Percentiles rank a stretch among this genome's conserved stretches.
Conservation (phyloP, 1,140 invertebrate genomes). For the Homarus americanus region DNA sequence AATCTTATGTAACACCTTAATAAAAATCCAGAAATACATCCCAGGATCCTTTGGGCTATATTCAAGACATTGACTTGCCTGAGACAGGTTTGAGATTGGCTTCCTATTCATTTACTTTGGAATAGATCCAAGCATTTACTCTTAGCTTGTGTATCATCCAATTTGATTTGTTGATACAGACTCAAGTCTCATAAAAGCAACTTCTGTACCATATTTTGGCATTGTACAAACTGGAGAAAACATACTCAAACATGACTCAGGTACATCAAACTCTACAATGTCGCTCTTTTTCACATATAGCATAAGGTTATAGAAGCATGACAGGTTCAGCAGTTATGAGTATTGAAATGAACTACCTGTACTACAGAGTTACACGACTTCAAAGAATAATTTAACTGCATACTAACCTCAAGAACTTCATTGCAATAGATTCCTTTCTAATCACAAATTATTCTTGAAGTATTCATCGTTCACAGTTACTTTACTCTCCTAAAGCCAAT, state of each 20-base stretch:
- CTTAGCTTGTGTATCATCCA: background rate
- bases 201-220: constrained; percentile 12
- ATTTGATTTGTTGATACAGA: constrained; percentile 13
- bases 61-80: constrained; percentile 44
- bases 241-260: constrained; percentile 67
- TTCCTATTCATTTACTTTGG: constrained; percentile 29
- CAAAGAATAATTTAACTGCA: background rate
- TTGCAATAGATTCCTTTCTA: background rate
- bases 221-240: constrained; percentile 41
- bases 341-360: constrained; percentile 26
- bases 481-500: background rate
- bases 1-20: constrained; percentile 9
- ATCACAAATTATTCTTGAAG: background rate
- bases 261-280: constrained; percentile 48
- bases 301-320: constrained; percentile 63
- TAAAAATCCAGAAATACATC: constrained; percentile 43
- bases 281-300: constrained; percentile 52
- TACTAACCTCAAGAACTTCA: background rate
- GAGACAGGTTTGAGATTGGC: constrained; percentile 68
- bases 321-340: constrained; percentile 56
- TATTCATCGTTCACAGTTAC: background rate
- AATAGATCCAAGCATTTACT: constrained; percentile 23
- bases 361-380: background rate
- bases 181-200: background rate
- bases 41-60: constrained; percentile 16